Evolutionary conservation across 1,140 invertebrate genomes (phyloP).

Genomic region (Microplitis demolitor): DNA sequence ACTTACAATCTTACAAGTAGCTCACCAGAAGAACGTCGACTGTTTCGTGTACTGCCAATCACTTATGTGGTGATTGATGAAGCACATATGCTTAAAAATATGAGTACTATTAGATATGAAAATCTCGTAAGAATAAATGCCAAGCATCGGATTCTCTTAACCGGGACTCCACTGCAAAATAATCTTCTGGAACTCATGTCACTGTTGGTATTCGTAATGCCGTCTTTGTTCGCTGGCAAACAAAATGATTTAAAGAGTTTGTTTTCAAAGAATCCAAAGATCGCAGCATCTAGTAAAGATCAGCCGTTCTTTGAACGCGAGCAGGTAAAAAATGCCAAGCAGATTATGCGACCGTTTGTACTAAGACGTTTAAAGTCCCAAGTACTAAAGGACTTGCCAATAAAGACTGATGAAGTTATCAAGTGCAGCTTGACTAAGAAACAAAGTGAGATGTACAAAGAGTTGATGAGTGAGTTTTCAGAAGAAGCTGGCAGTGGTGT

Average conservation of each 20-base stretch:
- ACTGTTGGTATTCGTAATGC: conserved; percentile 94
- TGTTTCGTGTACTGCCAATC: conserved; percentile 87
- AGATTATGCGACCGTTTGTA: conserved; percentile 96
- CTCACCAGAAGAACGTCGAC: conserved; percentile 84
- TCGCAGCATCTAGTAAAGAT: conserved; percentile 57
- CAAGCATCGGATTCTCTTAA: conserved; percentile 80
- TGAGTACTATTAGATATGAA: conserved; percentile 89
- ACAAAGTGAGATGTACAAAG: conserved; percentile 77
- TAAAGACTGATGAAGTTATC: conserved; percentile 75
- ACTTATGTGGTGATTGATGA: conserved; percentile 96
- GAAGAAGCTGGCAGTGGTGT: conserved; percentile 66
- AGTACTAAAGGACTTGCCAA: conserved; percentile 81
- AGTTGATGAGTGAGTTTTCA: conserved; percentile 75
- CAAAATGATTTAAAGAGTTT: conserved; percentile 86
- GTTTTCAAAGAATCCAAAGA: conserved; percentile 73
- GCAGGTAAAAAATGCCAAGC: conserved; percentile 89
- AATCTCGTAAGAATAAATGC: conserved; percentile 88
- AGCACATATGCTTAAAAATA: conserved; percentile 97
- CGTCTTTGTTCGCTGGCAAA: conserved; percentile 88
- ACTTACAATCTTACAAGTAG: conserved; percentile 85
- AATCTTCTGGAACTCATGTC: conserved; percentile 96
- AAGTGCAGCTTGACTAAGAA: conserved; percentile 69
- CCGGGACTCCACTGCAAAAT: conserved; percentile 94
- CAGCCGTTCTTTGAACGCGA: conserved; percentile 82
- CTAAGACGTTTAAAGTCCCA: conserved; percentile 86